Conservation (phyloP, 2,797 vertebrate species). For the Cryptoblepharus egeriae region DNA sequence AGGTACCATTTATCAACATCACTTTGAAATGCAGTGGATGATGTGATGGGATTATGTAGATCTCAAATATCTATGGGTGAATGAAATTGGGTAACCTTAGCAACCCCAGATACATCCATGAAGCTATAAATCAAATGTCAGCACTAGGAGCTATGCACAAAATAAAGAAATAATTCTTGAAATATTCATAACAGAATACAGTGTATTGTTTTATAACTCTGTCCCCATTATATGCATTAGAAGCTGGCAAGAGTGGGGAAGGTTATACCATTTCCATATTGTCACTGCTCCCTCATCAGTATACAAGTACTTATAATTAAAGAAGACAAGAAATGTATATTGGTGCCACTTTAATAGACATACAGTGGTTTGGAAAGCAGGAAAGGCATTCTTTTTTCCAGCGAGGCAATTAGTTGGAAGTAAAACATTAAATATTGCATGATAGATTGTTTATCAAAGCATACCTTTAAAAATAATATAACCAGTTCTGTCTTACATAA, state of each 20-base stretch:
- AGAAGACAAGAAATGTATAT: slow-evolving; percentile 30
- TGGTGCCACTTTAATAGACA: slow-evolving; percentile 27
- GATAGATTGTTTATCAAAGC: slow-evolving; percentile 44
- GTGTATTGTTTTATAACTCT: slow-evolving; percentile 76
- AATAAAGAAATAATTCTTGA: slow-evolving; percentile 79
- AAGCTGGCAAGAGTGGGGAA: slow-evolving; percentile 52
- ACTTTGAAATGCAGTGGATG: slow-evolving; percentile 89
- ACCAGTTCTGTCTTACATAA: background rate
- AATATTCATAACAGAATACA: slow-evolving; percentile 77
- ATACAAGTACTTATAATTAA: slow-evolving; percentile 57
- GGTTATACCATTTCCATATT: slow-evolving; percentile 67
- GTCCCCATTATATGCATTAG: slow-evolving; percentile 71
- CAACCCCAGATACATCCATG: slow-evolving; percentile 90
- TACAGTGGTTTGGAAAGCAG: slow-evolving; percentile 18
- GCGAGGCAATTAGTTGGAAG: slow-evolving; percentile 39
- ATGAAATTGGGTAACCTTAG: slow-evolving; percentile 98
- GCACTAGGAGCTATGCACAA: slow-evolving; percentile 69
- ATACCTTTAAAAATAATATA: slow-evolving; percentile 34
- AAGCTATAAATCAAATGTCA: slow-evolving; percentile 80
- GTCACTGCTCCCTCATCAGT: background rate
- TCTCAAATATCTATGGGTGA: slow-evolving; percentile 91
- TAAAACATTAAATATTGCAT: slow-evolving; percentile 44
- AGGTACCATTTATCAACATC: slow-evolving; percentile 94
- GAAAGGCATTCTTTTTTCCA: slow-evolving; percentile 44
- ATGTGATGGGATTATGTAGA: slow-evolving; percentile 98